Percentiles rank a stretch among this genome's conserved stretches.
phyloP scores from a whole-genome alignment of 2,888 invertebrate genomes.

The Entomobrya proxima region DNA sequence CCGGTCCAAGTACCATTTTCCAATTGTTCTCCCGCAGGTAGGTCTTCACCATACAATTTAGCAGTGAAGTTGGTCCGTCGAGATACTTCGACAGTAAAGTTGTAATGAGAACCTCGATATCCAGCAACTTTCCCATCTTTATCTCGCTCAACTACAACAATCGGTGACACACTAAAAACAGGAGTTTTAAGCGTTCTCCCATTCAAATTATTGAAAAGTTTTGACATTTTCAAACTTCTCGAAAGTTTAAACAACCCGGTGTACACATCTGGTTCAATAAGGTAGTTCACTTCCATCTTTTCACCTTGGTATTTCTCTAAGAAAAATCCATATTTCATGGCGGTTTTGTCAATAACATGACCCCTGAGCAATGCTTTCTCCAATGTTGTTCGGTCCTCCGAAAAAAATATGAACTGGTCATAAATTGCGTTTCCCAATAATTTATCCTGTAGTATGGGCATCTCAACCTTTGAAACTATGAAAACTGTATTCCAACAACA shows the following conservation, averaged over 20 bases:
- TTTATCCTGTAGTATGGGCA: neutral
- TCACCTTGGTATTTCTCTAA: neutral
- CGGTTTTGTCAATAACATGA: neutral
- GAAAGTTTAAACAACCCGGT: neutral
- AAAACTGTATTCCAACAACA: conserved; percentile 1
- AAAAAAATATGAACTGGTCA: conserved; percentile 34
- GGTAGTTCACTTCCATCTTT: neutral
- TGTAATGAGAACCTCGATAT: conserved; percentile 11
- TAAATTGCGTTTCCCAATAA: neutral
- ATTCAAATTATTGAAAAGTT: neutral
- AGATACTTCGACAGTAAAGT: neutral
- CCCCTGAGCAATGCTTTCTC: neutral
- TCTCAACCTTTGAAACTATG: neutral
- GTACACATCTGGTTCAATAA: neutral
- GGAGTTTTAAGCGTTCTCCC: neutral
- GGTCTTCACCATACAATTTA: neutral
- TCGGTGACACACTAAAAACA: neutral
- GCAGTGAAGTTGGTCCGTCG: neutral
- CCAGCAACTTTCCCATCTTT: neutral
- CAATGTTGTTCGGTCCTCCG: neutral
- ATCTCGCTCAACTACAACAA: neutral
- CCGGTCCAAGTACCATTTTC: conserved; percentile 66
- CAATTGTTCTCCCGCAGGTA: conserved; percentile 1
- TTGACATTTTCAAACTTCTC: neutral
- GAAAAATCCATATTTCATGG: conserved; percentile 19